Evolutionary conservation across 2,113 vertebrate species (phyloP).

Genomic region (Leucopsar rothschildi): DNA sequence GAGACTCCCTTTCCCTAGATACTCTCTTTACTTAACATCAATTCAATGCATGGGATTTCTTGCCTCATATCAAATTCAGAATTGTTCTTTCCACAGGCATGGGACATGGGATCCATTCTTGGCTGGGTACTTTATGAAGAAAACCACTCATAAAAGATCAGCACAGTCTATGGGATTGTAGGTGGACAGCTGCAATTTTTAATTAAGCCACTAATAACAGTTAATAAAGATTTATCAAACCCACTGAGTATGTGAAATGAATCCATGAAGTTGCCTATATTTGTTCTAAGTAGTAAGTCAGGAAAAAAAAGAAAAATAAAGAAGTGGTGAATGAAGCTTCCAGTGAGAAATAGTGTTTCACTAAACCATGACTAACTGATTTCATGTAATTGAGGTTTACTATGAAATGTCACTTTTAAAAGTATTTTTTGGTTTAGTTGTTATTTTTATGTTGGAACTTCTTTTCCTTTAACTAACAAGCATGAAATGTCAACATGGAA

Average conservation of each 20-base stretch:
- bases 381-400: not conserved
- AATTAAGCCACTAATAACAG: not conserved
- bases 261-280: not conserved
- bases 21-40: not conserved
- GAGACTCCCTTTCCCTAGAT: not conserved
- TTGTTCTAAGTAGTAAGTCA: not conserved
- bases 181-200: not conserved
- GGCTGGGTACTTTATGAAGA: not conserved
- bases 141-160: not conserved
- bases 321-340: not conserved
- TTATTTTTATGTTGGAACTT: not conserved
- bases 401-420: not conserved
- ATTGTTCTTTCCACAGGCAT: not conserved
- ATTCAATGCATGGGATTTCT: not conserved
- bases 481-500: not conserved
- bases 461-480: not conserved
- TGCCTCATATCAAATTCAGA: not conserved
- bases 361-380: not conserved
- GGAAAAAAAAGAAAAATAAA: rapidly evolving
- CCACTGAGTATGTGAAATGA: not conserved
- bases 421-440: not conserved
- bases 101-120: not conserved
- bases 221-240: not conserved
- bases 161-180: not conserved
- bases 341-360: not conserved